phyloP scores from a whole-genome alignment of 2,888 invertebrate species.

The Microdon myrmicae region DNA sequence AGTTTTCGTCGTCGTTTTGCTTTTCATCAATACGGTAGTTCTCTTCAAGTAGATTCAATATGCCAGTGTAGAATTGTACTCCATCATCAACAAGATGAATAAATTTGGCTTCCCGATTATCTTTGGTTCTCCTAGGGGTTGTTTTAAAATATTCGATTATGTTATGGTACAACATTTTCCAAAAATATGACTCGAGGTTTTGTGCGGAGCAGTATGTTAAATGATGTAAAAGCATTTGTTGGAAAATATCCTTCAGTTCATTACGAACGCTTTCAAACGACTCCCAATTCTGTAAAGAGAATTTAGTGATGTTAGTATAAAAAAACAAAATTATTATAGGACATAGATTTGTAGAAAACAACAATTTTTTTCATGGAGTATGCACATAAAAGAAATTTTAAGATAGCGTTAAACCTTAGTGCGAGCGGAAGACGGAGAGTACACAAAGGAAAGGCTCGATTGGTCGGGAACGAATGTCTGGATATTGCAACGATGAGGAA shows the following conservation, averaged over 20 bases:
- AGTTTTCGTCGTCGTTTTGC: slow-evolving; percentile 65
- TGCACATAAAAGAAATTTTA: no score
- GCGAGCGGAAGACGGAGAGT: no score
- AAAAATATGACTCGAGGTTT: slow-evolving; percentile 89
- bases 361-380: no score
- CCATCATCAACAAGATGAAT: slow-evolving; percentile 77
- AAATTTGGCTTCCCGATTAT: slow-evolving; percentile 75
- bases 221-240: slow-evolving; percentile 77
- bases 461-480: no score
- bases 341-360: no score
- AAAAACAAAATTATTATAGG: neutral
- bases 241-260: slow-evolving; percentile 74
- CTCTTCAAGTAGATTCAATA: slow-evolving; percentile 78
- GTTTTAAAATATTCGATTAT: slow-evolving; percentile 85
- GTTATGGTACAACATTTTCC: slow-evolving; percentile 90
- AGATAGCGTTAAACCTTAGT: no score
- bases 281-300: slow-evolving; percentile 71
- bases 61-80: slow-evolving; percentile 78
- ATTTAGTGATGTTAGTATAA: slow-evolving; percentile 2
- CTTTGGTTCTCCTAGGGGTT: slow-evolving; percentile 69
- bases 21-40: slow-evolving; percentile 69
- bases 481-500: no score
- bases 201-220: slow-evolving; percentile 87
- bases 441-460: no score
- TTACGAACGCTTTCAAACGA: slow-evolving; percentile 73